Evolutionary conservation across 2,113 vertebrate species (phyloP).

Genomic region (Polypterus senegalus): DNA sequence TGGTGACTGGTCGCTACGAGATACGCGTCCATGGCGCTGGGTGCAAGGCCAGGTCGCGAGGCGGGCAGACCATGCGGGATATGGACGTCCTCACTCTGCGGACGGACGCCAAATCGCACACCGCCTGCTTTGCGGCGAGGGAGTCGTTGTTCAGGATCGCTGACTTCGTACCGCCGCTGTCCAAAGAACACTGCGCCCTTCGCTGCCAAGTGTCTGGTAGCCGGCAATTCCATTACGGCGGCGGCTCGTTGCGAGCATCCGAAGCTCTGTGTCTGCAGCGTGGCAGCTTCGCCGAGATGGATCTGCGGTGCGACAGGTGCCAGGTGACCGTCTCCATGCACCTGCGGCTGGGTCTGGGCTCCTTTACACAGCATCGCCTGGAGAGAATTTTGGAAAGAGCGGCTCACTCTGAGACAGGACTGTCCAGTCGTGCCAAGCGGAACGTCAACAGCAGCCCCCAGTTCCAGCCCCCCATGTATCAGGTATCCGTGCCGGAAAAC

Average conservation of each 20-base stretch:
- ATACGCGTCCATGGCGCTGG: slow-evolving; percentile 48
- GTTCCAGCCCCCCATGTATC: slow-evolving; percentile 87
- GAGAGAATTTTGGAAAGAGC: slow-evolving; percentile 33
- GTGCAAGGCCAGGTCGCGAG: slow-evolving; percentile 34
- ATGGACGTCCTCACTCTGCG: slow-evolving; percentile 46
- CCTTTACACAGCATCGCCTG: slow-evolving; percentile 37
- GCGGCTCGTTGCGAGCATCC: slow-evolving; percentile 44
- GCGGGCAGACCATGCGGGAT: slow-evolving; percentile 37
- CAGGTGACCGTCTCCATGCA: slow-evolving; percentile 27
- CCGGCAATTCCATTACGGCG: slow-evolving; percentile 35
- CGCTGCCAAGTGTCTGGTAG: slow-evolving; percentile 37
- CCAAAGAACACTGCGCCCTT: slow-evolving; percentile 1
- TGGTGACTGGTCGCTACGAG: slow-evolving; percentile 42
- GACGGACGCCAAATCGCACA: slow-evolving; percentile 14
- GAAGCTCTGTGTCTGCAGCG: slow-evolving; percentile 44
- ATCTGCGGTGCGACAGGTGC: slow-evolving; percentile 38
- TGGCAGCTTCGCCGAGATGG: slow-evolving; percentile 30
- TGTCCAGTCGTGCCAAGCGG: slow-evolving; percentile 50
- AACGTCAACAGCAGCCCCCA: slow-evolving; percentile 71
- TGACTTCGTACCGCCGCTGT: slow-evolving; percentile 35
- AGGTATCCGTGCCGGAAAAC: slow-evolving; percentile 80
- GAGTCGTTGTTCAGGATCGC: slow-evolving; percentile 35
- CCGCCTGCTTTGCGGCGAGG: slow-evolving; percentile 31
- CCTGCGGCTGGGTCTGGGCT: slow-evolving; percentile 45
- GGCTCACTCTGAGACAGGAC: slow-evolving; percentile 27